Evolutionary conservation across 1,140 invertebrate genomes (phyloP), one percentile per base, ranked within the genome.

Genomic region (Drosophila rufa): DNA sequence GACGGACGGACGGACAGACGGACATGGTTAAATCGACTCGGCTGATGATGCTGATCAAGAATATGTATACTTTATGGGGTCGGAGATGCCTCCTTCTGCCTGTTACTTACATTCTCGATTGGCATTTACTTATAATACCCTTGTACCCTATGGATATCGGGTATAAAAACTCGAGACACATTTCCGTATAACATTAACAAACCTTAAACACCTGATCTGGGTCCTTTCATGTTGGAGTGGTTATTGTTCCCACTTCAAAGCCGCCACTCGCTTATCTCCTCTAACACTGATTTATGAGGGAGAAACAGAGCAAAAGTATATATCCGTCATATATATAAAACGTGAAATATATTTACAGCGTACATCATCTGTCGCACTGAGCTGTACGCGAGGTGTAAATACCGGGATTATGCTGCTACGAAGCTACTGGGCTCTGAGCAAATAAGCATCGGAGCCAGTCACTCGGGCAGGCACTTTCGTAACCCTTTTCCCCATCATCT

Each of bases 301-400:
- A 70, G 36, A 70, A 58, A 70, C 66, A 70, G 14, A 40, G 38
- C 30, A 11, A 15, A 14, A 22, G 38, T 43, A 38, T 30, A 17
- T 71, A 42, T 57, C 43, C 15, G 62, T 53, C 60, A 67, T 67
- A 59, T 59, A 58, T 57, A 74, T 51, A 30, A 67, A 48, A 64
- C 6, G 7, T 58, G 22, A 53, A 33, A 42, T 59, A 62, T 77
- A 80, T 80, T 84, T 84, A 84, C 62, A 76, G 57, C 45, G 59
- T 27, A 62, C 64, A 77, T 73, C 58, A 65, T 64, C 73, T 42
- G 46, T 64, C 48, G 36, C 9, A 66, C 12, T 40, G 45, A 14
- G n/a, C 14, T 25, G 14, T 25, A 45, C 22, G 67, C 60, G 62
- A 87, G 84, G 84, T 87, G 84, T 87, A 84, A 87, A 89, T 89